These are phyloP conservation scores for Cettia cetti DNA, from an alignment of 2,113 vertebrate species.

Conservation along the genomic window DNA sequence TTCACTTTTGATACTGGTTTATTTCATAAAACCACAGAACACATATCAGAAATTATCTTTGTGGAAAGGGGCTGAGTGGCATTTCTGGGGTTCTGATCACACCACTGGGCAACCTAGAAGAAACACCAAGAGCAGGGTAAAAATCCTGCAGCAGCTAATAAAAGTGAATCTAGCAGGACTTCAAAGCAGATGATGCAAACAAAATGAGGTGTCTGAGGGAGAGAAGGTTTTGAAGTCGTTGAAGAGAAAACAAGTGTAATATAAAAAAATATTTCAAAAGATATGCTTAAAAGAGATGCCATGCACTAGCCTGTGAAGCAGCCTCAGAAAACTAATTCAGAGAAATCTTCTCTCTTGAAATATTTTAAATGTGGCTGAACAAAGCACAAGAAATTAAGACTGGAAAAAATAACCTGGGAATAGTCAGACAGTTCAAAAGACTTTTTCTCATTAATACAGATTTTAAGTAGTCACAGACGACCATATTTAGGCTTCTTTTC, in stretches of 20 bases:
- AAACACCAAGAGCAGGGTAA: background rate
- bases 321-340: background rate
- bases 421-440: background rate
- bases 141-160: background rate
- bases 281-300: background rate
- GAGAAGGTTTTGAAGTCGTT: background rate
- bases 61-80: background rate
- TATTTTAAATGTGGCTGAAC: background rate
- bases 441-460: background rate
- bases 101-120: background rate
- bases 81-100: background rate
- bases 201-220: background rate
- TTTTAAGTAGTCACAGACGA: background rate
- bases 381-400: background rate
- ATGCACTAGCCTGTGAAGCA: background rate
- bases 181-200: background rate
- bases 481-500: background rate
- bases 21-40: background rate
- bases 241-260: background rate
- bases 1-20: background rate
- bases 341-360: background rate
- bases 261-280: background rate
- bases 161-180: background rate
- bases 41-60: background rate
- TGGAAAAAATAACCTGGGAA: background rate